Conservation (phyloP, 2,797 vertebrate genomes). For the Ciconia nigra region DNA sequence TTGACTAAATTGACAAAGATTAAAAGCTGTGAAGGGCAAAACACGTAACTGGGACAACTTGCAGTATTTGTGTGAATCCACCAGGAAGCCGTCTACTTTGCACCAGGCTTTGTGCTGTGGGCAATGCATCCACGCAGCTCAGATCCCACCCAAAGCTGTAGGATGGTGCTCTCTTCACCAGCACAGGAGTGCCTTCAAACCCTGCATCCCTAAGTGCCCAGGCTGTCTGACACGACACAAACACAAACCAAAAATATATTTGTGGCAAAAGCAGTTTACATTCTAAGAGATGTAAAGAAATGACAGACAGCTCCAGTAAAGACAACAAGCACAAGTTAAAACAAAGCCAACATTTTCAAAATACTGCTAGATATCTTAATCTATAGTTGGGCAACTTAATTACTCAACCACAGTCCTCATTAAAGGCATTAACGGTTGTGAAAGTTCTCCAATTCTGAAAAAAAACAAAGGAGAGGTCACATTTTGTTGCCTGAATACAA, state of each 20-base stretch:
- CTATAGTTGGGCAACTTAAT: not conserved
- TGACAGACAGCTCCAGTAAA: not conserved
- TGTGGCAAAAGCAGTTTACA: not conserved
- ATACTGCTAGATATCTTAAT: not conserved
- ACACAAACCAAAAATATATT: not conserved
- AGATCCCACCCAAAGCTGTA: not conserved
- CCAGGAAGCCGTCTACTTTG: not conserved
- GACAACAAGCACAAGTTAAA: not conserved
- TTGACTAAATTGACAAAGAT: not conserved
- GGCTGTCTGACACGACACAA: not conserved
- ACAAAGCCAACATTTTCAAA: not conserved
- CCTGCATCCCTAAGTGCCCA: fast-evolving
- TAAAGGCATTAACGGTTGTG: not conserved
- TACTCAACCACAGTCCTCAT: not conserved
- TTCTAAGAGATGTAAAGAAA: not conserved
- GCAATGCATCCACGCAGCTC: not conserved
- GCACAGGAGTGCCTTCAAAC: not conserved
- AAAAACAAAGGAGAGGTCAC: not conserved
- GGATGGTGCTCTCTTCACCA: not conserved
- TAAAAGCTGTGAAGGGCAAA: slow-evolving; percentile 4
- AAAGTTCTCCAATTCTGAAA: not conserved
- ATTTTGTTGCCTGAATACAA: not conserved
- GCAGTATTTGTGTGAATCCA: not conserved
- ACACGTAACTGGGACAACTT: not conserved
- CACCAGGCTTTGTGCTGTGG: not conserved